Evolutionary conservation across 2,797 vertebrate species (phyloP).

Genomic region (Sebastes trivittatus): DNA sequence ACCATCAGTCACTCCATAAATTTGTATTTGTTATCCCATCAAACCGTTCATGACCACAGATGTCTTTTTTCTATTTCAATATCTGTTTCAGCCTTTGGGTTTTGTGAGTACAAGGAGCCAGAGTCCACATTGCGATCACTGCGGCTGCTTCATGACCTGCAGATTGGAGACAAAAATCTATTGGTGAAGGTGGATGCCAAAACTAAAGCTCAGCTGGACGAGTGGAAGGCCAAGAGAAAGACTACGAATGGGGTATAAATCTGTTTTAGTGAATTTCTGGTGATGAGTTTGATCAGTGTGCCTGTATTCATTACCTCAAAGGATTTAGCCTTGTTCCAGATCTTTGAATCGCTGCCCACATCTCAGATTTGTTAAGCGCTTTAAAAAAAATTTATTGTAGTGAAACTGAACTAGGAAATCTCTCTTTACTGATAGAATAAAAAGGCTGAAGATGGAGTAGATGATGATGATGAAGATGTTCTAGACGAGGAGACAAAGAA

Average conservation of each 20-base stretch:
- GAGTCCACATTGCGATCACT: slow-evolving; percentile 95
- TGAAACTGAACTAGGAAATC: background rate
- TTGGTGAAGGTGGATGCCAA: slow-evolving; percentile 99
- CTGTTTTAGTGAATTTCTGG: slow-evolving; percentile 17
- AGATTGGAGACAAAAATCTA: slow-evolving; percentile 97
- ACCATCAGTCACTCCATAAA: background rate
- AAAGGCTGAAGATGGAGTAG: slow-evolving; percentile 78
- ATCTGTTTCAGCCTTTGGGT: slow-evolving; percentile 90
- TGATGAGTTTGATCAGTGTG: background rate
- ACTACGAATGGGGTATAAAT: slow-evolving; percentile 91
- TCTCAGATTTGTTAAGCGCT: background rate
- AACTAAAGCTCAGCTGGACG: slow-evolving; percentile 97
- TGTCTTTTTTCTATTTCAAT: background rate
- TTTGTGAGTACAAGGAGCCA: slow-evolving; percentile 99
- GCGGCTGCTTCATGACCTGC: slow-evolving; percentile 95
- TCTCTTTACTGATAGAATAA: slow-evolving; percentile 75
- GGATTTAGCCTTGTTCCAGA: background rate
- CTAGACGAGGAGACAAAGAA: slow-evolving; percentile 97
- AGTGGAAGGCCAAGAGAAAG: slow-evolving; percentile 98
- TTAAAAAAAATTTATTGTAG: background rate
- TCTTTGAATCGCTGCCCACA: background rate
- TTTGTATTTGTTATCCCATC: background rate
- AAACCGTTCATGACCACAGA: background rate
- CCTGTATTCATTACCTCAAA: background rate
- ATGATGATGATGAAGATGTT: slow-evolving; percentile 88